phyloP scores from a whole-genome alignment of 2,888 invertebrate species.

The Machimus rusticus region DNA sequence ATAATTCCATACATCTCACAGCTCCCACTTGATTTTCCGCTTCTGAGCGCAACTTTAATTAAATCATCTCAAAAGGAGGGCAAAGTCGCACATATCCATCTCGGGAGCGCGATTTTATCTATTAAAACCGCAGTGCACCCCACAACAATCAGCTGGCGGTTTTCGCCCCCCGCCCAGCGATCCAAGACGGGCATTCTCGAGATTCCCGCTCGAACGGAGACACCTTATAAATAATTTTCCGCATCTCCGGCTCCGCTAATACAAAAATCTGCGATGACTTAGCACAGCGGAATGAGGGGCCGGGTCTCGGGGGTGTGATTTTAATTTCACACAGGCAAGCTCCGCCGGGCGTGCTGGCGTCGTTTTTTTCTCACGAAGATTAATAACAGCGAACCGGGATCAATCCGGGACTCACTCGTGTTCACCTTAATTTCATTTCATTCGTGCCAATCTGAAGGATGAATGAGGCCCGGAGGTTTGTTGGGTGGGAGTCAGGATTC shows the following conservation, averaged over 20 bases:
- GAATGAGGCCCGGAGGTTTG: not conserved
- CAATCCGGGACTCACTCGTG: constrained; percentile 39
- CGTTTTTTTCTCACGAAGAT: constrained; percentile 48
- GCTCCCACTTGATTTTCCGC: not conserved
- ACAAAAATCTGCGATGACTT: constrained; percentile 35
- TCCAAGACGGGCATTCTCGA: not conserved
- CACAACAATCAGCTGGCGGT: not conserved
- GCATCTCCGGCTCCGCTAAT: constrained; percentile 44
- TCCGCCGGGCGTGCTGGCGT: constrained; percentile 24
- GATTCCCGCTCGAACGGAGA: constrained; percentile 32
- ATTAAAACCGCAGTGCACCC: not conserved
- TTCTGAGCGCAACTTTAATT: not conserved
- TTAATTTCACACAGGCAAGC: constrained; percentile 60
- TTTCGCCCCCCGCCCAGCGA: not conserved
- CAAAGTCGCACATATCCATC: not conserved
- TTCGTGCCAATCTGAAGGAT: constrained; percentile 34
- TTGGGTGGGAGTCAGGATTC: not conserved
- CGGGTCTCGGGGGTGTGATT: constrained; percentile 61
- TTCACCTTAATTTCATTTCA: constrained; percentile 48
- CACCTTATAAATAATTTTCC: constrained; percentile 44
- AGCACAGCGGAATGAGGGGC: not conserved
- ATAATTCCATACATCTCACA: not conserved
- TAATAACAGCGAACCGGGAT: constrained; percentile 46
- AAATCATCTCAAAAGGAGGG: not conserved
- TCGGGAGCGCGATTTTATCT: not conserved